These are phyloP conservation scores for Wasmannia auropunctata DNA, from an alignment of 1,140 invertebrate species.

Conservation along the genomic window DNA sequence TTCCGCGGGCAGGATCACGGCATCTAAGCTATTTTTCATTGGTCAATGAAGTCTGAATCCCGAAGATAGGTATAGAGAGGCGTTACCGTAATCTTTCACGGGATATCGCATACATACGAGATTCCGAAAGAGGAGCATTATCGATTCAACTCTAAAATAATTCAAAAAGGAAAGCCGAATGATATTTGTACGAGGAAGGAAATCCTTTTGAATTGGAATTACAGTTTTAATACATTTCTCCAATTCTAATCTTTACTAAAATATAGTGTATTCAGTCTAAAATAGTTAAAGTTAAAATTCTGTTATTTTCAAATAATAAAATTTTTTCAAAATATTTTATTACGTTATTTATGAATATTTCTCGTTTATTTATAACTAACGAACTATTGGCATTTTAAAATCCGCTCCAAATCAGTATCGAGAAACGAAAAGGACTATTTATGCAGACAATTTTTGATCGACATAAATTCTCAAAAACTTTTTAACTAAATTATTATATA, in stretches of 20 bases:
- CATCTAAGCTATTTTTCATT: conserved; percentile 44
- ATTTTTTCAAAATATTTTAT: background rate
- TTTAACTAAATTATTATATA: background rate
- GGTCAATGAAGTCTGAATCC: conserved; percentile 51
- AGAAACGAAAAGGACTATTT: background rate
- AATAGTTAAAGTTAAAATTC: background rate
- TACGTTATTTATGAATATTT: background rate
- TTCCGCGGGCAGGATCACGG: conserved; percentile 29
- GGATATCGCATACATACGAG: conserved; percentile 18
- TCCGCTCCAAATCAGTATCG: background rate
- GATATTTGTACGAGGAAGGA: background rate
- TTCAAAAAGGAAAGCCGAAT: background rate
- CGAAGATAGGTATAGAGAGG: conserved; percentile 41
- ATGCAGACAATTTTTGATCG: background rate
- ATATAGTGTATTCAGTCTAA: background rate
- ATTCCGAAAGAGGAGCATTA: conserved; percentile 10
- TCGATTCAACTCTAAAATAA: conserved; percentile 14
- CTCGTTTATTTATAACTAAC: background rate
- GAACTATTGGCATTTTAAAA: background rate
- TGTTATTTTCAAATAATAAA: background rate
- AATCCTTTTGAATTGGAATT: background rate
- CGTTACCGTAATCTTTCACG: conserved; percentile 23
- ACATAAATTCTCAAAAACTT: background rate
- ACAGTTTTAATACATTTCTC: background rate
- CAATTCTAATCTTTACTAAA: background rate